These are phyloP conservation scores for Mustela nigripes DNA, from an alignment of 2,113 vertebrate species.

Conservation along the genomic window DNA sequence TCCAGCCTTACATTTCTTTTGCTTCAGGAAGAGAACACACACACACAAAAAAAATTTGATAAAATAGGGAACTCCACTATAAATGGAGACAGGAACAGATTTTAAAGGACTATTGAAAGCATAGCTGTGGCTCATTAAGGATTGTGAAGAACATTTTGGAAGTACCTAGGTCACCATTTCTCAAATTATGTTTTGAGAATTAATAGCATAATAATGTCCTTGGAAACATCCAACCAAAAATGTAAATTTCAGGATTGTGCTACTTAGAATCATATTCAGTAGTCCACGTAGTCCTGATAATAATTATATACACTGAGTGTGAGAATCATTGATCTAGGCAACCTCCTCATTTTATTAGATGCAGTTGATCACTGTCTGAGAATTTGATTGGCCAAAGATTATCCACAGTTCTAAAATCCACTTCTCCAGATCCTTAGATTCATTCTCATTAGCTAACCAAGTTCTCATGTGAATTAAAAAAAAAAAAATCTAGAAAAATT, in stretches of 20 bases:
- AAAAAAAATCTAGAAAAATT: conserved; percentile 31
- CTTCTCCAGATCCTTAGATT: not conserved
- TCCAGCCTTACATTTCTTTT: not conserved
- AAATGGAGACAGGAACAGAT: not conserved
- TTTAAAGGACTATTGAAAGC: not conserved
- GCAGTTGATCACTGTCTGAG: not conserved
- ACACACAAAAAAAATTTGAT: not conserved
- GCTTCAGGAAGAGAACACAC: not conserved
- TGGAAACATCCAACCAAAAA: not conserved
- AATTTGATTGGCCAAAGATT: not conserved
- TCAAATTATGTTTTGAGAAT: not conserved
- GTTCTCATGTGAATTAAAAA: not conserved
- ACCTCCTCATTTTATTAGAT: not conserved
- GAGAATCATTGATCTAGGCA: not conserved
- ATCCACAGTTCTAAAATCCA: not conserved
- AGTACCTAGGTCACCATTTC: not conserved
- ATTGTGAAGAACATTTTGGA: not conserved
- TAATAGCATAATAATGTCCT: not conserved
- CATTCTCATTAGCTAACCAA: not conserved
- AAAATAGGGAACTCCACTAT: not conserved
- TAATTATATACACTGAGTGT: not conserved
- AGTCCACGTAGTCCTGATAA: not conserved
- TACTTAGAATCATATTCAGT: not conserved
- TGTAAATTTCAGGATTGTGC: not conserved
- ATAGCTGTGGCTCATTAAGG: not conserved